Conservation (phyloP, 2,888 invertebrate species). For the Aspidiotus destructor region DNA sequence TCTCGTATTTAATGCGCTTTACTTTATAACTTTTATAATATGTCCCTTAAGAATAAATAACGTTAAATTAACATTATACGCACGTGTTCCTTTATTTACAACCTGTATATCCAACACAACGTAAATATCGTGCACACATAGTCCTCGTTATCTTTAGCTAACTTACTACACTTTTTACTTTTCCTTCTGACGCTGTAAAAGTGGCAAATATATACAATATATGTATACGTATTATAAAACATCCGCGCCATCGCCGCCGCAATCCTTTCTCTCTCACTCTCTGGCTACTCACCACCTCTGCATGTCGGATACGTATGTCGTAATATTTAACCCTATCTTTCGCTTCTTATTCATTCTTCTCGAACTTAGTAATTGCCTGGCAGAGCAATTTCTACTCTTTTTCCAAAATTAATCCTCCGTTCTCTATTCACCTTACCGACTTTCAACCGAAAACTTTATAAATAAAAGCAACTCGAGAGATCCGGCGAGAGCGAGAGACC, state of each 20-base stretch:
- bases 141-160: slow-evolving; percentile 20
- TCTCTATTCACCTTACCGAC: too few species aligned
- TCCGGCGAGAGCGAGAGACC: too few species aligned
- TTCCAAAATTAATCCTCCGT: too few species aligned
- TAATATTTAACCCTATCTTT: slow-evolving; percentile 28
- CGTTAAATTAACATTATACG: slow-evolving; percentile 33
- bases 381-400: background rate
- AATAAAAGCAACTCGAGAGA: too few species aligned
- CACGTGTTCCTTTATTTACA: slow-evolving; percentile 32
- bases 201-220: slow-evolving; percentile 9
- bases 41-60: slow-evolving; percentile 33
- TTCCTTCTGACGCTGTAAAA: slow-evolving; percentile 17
- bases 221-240: too few species aligned
- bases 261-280: background rate
- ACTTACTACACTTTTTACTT: slow-evolving; percentile 27
- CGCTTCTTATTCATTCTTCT: slow-evolving; percentile 13
- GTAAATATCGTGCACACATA: slow-evolving; percentile 19
- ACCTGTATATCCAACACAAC: slow-evolving; percentile 27
- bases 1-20: slow-evolving; percentile 24
- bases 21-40: slow-evolving; percentile 33
- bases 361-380: slow-evolving; percentile 21
- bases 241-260: slow-evolving; percentile 12
- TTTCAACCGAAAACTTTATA: too few species aligned
- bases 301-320: slow-evolving; percentile 26
- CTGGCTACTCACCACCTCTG: background rate